phyloP scores from a whole-genome alignment of 2,888 invertebrate species.

The Drosophila prostipennis region DNA sequence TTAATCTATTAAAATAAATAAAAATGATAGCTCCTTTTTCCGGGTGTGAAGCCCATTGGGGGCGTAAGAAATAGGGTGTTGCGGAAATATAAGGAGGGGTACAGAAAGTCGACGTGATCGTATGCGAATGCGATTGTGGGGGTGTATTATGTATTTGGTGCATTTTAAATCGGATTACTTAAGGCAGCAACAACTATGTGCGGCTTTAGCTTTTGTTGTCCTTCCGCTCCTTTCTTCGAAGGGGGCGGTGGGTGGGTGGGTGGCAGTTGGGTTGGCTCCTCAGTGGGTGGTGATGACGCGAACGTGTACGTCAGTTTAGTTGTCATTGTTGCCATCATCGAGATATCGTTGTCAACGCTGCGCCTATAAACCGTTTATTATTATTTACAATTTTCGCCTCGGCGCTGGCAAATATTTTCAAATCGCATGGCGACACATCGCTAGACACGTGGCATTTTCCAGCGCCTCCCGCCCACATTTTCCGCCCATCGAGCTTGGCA shows the following conservation, averaged over 20 bases:
- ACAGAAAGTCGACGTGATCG: slow-evolving; percentile 65
- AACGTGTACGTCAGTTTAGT: slow-evolving; percentile 19
- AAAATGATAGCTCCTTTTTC: too few species aligned
- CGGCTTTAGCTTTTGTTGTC: slow-evolving; percentile 47
- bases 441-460: slow-evolving; percentile 55
- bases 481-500: slow-evolving; percentile 29
- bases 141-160: slow-evolving; percentile 66
- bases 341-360: slow-evolving; percentile 33
- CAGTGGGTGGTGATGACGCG: slow-evolving; percentile 1
- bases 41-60: neutral
- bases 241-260: neutral
- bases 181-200: slow-evolving; percentile 61
- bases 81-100: neutral
- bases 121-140: slow-evolving; percentile 68
- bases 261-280: neutral
- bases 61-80: slow-evolving; percentile 10
- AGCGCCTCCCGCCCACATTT: neutral
- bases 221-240: slow-evolving; percentile 9
- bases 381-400: slow-evolving; percentile 54
- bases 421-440: slow-evolving; percentile 57
- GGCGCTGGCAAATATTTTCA: slow-evolving; percentile 53
- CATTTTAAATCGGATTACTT: slow-evolving; percentile 77
- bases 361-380: slow-evolving; percentile 61
- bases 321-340: slow-evolving; percentile 40
- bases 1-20: too few species aligned